Evolutionary conservation across 2,888 invertebrate genomes (phyloP).

Genomic region (Gerosis bhagava): DNA sequence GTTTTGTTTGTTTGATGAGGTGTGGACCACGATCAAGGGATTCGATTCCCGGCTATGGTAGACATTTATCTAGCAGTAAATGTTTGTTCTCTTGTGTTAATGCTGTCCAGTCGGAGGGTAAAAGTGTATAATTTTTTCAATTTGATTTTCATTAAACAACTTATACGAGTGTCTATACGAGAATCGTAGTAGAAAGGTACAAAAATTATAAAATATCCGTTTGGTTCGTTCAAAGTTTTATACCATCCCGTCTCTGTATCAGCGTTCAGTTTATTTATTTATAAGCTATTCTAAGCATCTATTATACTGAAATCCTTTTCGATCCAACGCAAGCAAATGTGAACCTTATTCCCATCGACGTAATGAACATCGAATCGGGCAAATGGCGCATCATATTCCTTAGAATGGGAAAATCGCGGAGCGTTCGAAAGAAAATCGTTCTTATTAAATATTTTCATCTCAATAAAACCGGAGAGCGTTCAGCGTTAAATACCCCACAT

Average conservation of each 20-base stretch:
- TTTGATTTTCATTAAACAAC: no score
- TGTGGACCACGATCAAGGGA: no score
- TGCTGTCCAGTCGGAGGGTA: no score
- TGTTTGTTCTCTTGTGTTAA: no score
- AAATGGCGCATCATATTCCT: neutral
- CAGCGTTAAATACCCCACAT: conserved; percentile 49
- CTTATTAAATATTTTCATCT: conserved; percentile 62
- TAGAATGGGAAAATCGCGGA: conserved; percentile 43
- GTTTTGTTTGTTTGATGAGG: no score
- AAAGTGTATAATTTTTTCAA: no score
- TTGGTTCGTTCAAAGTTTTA: no score
- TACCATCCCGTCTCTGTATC: neutral
- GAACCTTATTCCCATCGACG: neutral
- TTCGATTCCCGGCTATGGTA: no score
- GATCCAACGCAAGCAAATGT: neutral
- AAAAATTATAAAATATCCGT: no score
- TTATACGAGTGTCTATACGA: no score
- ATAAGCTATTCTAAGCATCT: conserved; percentile 16
- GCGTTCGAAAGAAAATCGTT: conserved; percentile 51
- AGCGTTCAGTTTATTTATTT: conserved; percentile 13
- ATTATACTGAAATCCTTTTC: conserved; percentile 7
- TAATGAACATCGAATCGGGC: neutral
- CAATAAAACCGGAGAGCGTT: conserved; percentile 47
- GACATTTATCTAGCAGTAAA: no score
- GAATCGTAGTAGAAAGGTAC: no score